Percentiles rank a stretch among this genome's conserved stretches.
phyloP scores from a whole-genome alignment of 1,140 invertebrate genomes.

The Andrena cerasifolii region DNA sequence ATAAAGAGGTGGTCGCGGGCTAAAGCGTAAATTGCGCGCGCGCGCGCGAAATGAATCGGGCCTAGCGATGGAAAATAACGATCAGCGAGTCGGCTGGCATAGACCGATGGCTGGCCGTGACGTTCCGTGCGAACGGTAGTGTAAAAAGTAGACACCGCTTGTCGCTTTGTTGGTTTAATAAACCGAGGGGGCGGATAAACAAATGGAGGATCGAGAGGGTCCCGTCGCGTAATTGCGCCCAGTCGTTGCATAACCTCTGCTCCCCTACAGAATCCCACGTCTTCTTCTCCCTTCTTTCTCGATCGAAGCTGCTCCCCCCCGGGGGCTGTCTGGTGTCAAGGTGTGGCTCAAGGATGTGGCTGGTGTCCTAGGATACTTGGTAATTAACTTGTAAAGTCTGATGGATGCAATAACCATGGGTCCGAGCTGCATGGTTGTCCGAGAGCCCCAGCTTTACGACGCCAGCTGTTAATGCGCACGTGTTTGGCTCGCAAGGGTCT shows the following conservation, averaged over 20 bases:
- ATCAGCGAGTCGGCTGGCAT: neutral
- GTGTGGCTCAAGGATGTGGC: too few species aligned
- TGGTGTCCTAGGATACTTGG: too few species aligned
- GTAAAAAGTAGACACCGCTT: slow-evolving; percentile 5
- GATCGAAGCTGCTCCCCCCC: neutral
- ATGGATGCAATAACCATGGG: too few species aligned
- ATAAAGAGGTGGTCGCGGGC: neutral
- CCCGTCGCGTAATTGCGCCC: slow-evolving; percentile 17
- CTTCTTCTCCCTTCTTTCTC: neutral
- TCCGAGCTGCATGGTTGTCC: too few species aligned
- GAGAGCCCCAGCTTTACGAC: too few species aligned
- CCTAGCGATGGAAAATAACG: neutral
- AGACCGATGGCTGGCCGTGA: neutral
- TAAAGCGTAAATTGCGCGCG: slow-evolving; percentile 8
- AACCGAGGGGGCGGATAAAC: slow-evolving; percentile 10
- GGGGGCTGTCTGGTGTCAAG: too few species aligned
- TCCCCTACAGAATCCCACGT: neutral
- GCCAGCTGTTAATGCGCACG: too few species aligned
- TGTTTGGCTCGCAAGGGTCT: too few species aligned
- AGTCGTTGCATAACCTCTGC: slow-evolving; percentile 18
- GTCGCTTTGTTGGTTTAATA: slow-evolving; percentile 21
- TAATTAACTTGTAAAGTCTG: too few species aligned
- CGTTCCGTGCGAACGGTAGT: neutral
- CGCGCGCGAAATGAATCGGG: neutral
- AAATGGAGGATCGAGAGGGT: neutral